These are phyloP conservation scores for Ceyx margarethae DNA, from an alignment of 2,113 vertebrate species.

Conservation along the genomic window DNA sequence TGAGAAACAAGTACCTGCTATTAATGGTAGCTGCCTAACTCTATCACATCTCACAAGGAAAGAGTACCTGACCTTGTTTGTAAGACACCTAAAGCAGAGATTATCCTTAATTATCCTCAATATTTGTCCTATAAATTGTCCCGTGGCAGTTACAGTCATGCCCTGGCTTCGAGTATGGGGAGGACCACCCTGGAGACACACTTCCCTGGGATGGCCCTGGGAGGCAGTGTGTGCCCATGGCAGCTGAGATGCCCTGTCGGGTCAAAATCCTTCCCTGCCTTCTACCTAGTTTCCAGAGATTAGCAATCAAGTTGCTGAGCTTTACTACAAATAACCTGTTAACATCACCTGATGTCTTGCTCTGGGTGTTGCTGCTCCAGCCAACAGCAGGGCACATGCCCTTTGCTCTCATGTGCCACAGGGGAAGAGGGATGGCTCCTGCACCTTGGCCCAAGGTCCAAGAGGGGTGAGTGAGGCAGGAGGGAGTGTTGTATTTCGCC, in stretches of 20 bases:
- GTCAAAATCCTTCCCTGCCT: not conserved
- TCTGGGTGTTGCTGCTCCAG: not conserved
- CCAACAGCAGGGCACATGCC: not conserved
- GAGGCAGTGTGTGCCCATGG: not conserved
- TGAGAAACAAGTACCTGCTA: not conserved
- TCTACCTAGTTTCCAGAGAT: not conserved
- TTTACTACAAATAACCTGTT: slow-evolving; percentile 16
- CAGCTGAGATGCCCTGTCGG: accelerated
- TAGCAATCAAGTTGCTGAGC: slow-evolving; percentile 41
- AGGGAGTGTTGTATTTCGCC: not conserved
- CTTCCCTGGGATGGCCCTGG: not conserved
- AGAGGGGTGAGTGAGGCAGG: not conserved
- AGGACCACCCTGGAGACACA: not conserved
- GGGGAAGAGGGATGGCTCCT: not conserved
- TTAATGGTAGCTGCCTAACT: not conserved
- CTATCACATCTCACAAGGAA: not conserved
- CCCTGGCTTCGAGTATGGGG: accelerated
- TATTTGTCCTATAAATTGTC: slow-evolving; percentile 41
- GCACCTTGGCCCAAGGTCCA: not conserved
- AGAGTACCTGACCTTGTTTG: slow-evolving; percentile 27
- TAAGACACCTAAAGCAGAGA: slow-evolving; percentile 38
- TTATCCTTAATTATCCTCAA: slow-evolving; percentile 53
- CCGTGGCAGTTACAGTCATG: not conserved
- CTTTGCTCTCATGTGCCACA: not conserved
- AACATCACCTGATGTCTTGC: not conserved